Evolutionary conservation across 2,797 vertebrate species (phyloP).

Genomic region (Tapirus indicus): DNA sequence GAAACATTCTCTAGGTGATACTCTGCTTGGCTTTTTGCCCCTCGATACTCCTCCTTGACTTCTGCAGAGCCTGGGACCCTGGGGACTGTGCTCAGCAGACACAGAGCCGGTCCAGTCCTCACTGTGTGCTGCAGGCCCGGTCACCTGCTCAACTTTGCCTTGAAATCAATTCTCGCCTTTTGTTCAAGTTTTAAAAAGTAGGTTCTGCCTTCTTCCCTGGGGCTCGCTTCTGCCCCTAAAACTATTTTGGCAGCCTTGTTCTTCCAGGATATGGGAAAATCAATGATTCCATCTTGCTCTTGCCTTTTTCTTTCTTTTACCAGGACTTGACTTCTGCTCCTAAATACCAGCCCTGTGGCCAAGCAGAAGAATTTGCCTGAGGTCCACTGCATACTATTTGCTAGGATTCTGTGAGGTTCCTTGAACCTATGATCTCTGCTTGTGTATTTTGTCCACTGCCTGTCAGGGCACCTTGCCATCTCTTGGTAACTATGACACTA

Average conservation of each 20-base stretch:
- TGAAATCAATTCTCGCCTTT: neutral
- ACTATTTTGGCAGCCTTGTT: neutral
- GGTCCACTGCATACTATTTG: neutral
- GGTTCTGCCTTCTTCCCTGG: neutral
- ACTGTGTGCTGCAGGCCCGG: neutral
- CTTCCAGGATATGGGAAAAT: neutral
- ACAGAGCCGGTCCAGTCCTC: neutral
- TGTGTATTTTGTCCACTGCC: neutral
- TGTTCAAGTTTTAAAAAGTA: slow-evolving; percentile 14
- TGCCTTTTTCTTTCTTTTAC: neutral
- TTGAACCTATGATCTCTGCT: neutral
- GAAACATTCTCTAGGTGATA: neutral
- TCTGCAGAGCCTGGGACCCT: neutral
- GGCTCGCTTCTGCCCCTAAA: neutral
- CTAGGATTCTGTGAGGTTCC: neutral
- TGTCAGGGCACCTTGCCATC: neutral
- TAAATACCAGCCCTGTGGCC: neutral
- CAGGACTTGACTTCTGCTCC: neutral
- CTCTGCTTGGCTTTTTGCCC: neutral
- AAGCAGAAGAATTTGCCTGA: neutral
- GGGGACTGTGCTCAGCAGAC: neutral
- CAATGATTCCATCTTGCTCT: neutral
- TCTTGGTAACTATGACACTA: neutral
- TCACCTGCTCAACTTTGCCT: neutral
- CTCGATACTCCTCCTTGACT: neutral